phyloP scores from a whole-genome alignment of 2,797 vertebrate species.

The Protosalanx chinensis region DNA sequence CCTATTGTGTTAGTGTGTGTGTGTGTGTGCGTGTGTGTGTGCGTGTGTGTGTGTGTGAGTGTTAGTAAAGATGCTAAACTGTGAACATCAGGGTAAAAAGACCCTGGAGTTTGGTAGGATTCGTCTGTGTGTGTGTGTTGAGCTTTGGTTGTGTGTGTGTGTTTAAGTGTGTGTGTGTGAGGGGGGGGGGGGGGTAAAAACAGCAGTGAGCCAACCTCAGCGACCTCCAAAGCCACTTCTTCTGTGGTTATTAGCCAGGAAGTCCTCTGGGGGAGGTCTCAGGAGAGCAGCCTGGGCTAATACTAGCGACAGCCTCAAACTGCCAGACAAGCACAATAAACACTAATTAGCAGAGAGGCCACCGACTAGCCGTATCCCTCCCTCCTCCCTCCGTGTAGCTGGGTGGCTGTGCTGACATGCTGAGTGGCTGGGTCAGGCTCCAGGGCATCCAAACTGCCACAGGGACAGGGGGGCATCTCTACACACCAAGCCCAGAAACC shows the following conservation, averaged over 20 bases:
- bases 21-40: too few relatives aligned
- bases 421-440: background rate
- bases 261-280: slow-evolving; percentile 49
- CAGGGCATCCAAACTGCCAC: background rate
- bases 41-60: background rate
- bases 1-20: too few relatives aligned
- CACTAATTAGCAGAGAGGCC: slow-evolving; percentile 75
- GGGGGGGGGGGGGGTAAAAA: slow-evolving; percentile 41
- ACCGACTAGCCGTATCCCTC: slow-evolving; percentile 37
- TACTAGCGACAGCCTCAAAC: slow-evolving; percentile 65
- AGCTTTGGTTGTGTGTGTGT: too few relatives aligned
- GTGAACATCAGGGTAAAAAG: background rate
- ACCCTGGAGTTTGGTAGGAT: background rate
- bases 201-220: slow-evolving; percentile 40
- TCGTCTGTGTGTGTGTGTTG: too few relatives aligned
- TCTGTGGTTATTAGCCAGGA: slow-evolving; percentile 60
- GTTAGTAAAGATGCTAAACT: background rate
- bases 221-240: slow-evolving; percentile 58
- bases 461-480: background rate
- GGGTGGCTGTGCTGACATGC: background rate
- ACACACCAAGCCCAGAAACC: slow-evolving; percentile 16
- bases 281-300: slow-evolving; percentile 60
- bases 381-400: background rate
- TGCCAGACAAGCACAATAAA: slow-evolving; percentile 73
- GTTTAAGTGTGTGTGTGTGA: slow-evolving; percentile 10